Base-by-base conservation (phyloP, 2,113 vertebrate genomes). In the Microtus oregoni region DNA sequence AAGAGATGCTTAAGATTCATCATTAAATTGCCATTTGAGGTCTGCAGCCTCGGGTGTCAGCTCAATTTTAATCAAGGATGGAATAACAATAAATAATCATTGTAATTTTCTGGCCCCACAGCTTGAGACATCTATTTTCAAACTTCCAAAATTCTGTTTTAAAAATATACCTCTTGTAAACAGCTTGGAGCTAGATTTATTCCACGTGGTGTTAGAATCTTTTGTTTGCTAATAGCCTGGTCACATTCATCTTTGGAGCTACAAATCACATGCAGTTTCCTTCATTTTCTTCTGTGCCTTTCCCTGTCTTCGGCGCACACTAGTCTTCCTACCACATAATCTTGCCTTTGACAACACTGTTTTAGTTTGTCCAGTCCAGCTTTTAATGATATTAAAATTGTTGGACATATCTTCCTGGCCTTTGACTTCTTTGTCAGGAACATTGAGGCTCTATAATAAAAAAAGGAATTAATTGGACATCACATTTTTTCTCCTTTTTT, bases 61-160 rank as follows among this genome's bases (percentile, higher is more conserved):
- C 76, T 82, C 91, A 87, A 90, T 91, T 94, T 94, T 94, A 90
- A 92, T 95, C 95, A 97, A 94, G 91, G 35, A 88, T 63, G 86
- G 93, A 95, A 75, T 52, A 92, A 94, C 75, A 96, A 92, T 95
- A 94, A 90, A 94, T 65, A 81, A 4, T 63, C 75, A 87, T 92
- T 96, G 44, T 52, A 68, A 92, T 92, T 96, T 94, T 92, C 73
- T 92, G 26, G 47, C 83, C 73, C 77, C 93, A 94, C 93, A 95
- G 89, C 89, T 94, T 96, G 89, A 90, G 81, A 83, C 78, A 88
- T 82, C 55, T 95, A 94, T 92, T 93, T 94, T 95, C 86, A 95
- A 94, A 77, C 78, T 91, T 92, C 30, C 11, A 22, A 85, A 93
- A 91, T 89, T 94, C 15, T 92, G 93, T 95, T 81, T 86, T 72